phyloP scores from a whole-genome alignment of 2,113 vertebrate genomes.

The Lagenorhynchus albirostris region DNA sequence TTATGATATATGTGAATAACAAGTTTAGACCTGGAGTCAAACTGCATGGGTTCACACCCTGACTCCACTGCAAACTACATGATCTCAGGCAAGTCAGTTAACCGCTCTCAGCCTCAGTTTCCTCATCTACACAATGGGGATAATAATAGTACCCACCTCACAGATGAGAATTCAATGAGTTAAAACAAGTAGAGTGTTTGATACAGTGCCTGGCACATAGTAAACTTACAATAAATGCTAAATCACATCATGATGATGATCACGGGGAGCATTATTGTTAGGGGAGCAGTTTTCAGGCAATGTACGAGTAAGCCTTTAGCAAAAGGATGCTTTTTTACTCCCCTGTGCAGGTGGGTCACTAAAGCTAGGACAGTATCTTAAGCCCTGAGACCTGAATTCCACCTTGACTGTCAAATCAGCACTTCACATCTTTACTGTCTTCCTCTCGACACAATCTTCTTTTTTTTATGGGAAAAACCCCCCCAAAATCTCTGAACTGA shows the following conservation, averaged over 20 bases:
- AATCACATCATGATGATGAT: neutral
- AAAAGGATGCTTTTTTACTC: neutral
- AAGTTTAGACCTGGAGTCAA: neutral
- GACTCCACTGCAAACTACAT: neutral
- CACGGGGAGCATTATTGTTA: neutral
- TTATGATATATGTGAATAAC: neutral
- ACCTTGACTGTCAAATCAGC: neutral
- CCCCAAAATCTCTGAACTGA: neutral
- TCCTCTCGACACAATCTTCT: neutral
- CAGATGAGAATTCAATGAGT: neutral
- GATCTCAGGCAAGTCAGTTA: neutral
- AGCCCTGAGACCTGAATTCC: neutral
- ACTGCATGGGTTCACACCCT: neutral
- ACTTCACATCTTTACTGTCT: neutral
- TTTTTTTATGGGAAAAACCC: neutral
- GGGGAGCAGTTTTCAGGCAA: neutral
- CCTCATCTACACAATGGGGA: neutral
- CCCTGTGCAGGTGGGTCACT: neutral
- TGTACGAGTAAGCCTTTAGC: neutral
- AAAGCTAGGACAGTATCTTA: too few relatives aligned
- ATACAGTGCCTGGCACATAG: neutral
- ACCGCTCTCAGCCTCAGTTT: neutral
- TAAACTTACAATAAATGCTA: neutral
- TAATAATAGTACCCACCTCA: neutral
- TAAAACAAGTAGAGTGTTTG: neutral